phyloP scores from a whole-genome alignment of 2,113 vertebrate genomes.

The Cyprinodon variegatus region DNA sequence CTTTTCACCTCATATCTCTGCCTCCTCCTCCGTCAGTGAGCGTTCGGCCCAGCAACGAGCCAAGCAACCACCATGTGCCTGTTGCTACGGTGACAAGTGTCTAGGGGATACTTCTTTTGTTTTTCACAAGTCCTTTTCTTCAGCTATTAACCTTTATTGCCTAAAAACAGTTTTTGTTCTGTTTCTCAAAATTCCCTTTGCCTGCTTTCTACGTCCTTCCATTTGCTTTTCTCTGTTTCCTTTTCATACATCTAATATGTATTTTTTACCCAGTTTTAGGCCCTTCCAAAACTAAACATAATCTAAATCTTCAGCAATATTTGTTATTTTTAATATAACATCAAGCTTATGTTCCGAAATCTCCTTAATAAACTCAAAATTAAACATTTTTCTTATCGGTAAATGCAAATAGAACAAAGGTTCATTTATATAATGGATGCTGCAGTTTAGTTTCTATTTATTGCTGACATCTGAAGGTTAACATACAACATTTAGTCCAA shows the following conservation, averaged over 20 bases:
- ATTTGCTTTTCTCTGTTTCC: not conserved
- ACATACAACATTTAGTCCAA: slow-evolving; percentile 36
- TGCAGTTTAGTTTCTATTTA: not conserved
- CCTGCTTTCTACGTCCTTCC: slow-evolving; percentile 10
- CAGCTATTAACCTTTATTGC: slow-evolving; percentile 38
- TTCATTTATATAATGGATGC: not conserved
- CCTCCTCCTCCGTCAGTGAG: slow-evolving; percentile 66
- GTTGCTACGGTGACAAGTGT: slow-evolving; percentile 82
- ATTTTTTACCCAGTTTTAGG: not conserved
- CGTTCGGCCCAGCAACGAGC: slow-evolving; percentile 72
- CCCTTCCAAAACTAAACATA: not conserved
- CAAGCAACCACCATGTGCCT: slow-evolving; percentile 77
- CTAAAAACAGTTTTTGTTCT: slow-evolving; percentile 21
- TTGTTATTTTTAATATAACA: not conserved
- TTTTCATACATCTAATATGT: not conserved
- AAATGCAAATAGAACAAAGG: not conserved
- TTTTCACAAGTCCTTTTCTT: slow-evolving; percentile 63
- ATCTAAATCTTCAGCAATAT: not conserved
- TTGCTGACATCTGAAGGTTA: slow-evolving; percentile 60
- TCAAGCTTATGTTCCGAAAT: not conserved
- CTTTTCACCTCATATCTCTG: slow-evolving; percentile 67
- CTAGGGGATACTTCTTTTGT: slow-evolving; percentile 80
- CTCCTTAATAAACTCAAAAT: not conserved
- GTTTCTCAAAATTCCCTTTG: slow-evolving; percentile 18
- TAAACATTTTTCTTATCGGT: not conserved